Base-by-base conservation (phyloP, 2,797 vertebrate species). In the Alcedo atthis region DNA sequence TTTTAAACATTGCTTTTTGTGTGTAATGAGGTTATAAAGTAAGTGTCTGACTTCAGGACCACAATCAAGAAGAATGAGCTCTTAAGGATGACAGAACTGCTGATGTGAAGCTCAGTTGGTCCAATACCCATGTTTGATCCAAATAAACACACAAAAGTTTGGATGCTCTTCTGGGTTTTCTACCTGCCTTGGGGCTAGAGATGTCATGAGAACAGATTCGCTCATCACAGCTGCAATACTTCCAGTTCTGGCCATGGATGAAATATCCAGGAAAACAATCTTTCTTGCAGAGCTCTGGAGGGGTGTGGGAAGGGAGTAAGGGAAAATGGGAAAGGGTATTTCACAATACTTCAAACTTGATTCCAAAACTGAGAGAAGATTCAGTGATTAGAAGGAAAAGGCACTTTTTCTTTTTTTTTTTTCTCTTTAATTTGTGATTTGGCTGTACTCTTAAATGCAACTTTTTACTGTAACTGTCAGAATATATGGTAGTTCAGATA, bases 221-320 rank as follows among this genome's bases (percentile, higher is more conserved):
- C 84, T 96, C 93, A 89, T 96, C 94, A 93, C 95, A 96, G 94
- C 95, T 96, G 95, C 94, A 93, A 80, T 24, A 80, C 79, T 96
- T 91, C 69, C 76, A 77, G 68, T 73, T 83, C 84, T 96, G 93
- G 92, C 93, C 88, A n/a, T 5, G 69, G 84, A 68, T 94, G 84
- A 32, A 87, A 86, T 33, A 82, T 66, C 90, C 68, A 71, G 75
- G 83, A 92, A 88, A 92, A 81, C 32, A 81, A 90, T 71, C 58
- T 78, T 93, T 90, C 91, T 92, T 87, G 54, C 54, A 75, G 70
- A 89, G 81, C 90, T 86, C 91, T 80, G 49, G 78, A 54, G 37
- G 45, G 22, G 26, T 11, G 43, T 9, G 40, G 35, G 42, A 12
- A 28, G n/a, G 26, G 81, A 70, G 78, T 13, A 25, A 54, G 33